Base-by-base conservation (phyloP, 2,113 vertebrate genomes). In the Sigmodon hispidus region DNA sequence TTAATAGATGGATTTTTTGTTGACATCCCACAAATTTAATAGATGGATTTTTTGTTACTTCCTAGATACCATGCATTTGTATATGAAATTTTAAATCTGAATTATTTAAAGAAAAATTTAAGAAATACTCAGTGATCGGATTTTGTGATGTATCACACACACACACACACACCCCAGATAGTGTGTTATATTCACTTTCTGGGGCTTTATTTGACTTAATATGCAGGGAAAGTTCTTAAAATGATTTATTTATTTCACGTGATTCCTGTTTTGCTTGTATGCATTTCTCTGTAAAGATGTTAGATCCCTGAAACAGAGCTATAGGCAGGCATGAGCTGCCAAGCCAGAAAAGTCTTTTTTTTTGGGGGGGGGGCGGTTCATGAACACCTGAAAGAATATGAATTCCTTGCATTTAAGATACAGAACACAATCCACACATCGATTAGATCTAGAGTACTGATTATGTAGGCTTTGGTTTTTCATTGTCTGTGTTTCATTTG, bases 51-150 rank as follows among this genome's bases (percentile, higher is more conserved):
- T 91, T 75, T 67, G 24, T 86, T 85, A 31, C 70, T 91, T 86
- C 84, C 34, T 84, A 63, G 9, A 29, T 80, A 88, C 22, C 72
- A 31, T 80, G 0, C 13, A 79, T 45, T 65, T 94, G 29, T 52
- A 34, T 70, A 16, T 40, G 40, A 24, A 34, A 73, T 48, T 90
- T 61, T 75, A 24, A 50, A 77, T 83, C 81, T n/a, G 13, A 61
- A n/a, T 87, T 91, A 43, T 94, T 89, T 88, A 80, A 69, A 96
- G 65, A 75, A 45, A 45, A 65, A 15, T 72, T 81, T 65, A 26
- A 34, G 48, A 93, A 85, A 90, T 29, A 4, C 70, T 48, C 48
- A 75, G 48, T 76, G 63, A 43, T 77, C 72, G 57, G 3, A 36
- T 85, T 93, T 94, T 57, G 22, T 94, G n/a, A 94, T n/a, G 11